phyloP scores from a whole-genome alignment of 1,140 invertebrate genomes.

The Phortica variegata region DNA sequence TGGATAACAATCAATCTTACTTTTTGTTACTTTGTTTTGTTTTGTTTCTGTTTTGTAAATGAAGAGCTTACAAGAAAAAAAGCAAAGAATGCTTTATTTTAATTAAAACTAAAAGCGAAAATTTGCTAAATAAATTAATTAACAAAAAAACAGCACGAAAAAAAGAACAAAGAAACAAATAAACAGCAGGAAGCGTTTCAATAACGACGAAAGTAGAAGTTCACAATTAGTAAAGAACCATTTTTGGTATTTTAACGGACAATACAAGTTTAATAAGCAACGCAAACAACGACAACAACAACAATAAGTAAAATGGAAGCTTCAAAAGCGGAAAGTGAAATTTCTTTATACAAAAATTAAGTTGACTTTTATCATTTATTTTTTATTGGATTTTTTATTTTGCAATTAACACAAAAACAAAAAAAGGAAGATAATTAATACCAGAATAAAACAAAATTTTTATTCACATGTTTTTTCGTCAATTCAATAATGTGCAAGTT shows the following conservation, averaged over 20 bases:
- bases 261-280: too few species aligned
- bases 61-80: too few species aligned
- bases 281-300: too few species aligned
- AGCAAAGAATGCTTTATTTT: too few species aligned
- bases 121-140: not conserved
- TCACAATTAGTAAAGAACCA: conserved; percentile 27
- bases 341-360: too few species aligned
- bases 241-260: conserved; percentile 44
- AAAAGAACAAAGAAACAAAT: not conserved
- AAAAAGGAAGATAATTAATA: not conserved
- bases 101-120: conserved; percentile 10
- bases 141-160: not conserved
- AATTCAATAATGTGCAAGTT: conserved; percentile 14
- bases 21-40: too few species aligned
- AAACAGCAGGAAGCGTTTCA: not conserved
- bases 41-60: conserved; percentile 32
- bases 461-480: conserved; percentile 21
- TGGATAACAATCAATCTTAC: too few species aligned
- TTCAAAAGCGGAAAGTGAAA: too few species aligned
- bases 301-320: too few species aligned
- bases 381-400: too few species aligned
- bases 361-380: too few species aligned
- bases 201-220: conserved; percentile 38
- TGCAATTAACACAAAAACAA: conserved; percentile 25
- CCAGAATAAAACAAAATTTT: conserved; percentile 6